A percentile compares a stretch with the other conserved stretches of the same genome.
Conservation (phyloP, 2,797 vertebrate species). For the Pteronotus mesoamericanus region DNA sequence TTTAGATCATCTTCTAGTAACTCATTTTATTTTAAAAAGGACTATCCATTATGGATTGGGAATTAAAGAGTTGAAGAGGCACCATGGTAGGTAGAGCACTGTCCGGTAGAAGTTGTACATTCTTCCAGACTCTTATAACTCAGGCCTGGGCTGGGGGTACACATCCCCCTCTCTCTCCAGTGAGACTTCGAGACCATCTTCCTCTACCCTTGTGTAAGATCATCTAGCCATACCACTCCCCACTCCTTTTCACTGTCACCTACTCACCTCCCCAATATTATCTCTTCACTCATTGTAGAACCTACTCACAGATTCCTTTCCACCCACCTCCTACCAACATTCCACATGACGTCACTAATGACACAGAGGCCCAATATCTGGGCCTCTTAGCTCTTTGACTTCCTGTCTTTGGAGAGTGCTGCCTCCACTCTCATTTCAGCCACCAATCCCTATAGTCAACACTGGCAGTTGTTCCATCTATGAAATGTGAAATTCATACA, state of each 20-base stretch:
- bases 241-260: conserved; percentile 5
- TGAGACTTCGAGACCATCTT: conserved; percentile 34
- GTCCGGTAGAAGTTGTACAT: background rate
- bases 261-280: background rate
- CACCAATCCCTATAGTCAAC: background rate
- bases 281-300: background rate
- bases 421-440: background rate
- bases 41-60: background rate
- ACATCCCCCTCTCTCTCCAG: background rate
- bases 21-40: conserved; percentile 23
- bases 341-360: background rate
- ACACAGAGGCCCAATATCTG: background rate
- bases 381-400: conserved; percentile 3
- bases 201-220: background rate
- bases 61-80: conserved; percentile 26
- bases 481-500: conserved; percentile 21
- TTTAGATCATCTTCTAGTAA: background rate
- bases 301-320: background rate
- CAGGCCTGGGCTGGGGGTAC: background rate
- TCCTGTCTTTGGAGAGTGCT: background rate
- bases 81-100: background rate
- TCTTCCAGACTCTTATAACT: background rate
- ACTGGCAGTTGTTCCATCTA: background rate
- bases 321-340: background rate
- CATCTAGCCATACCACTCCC: background rate